Evolutionary conservation across 2,113 vertebrate genomes (phyloP).

Genomic region (Malaclemys terrapin): DNA sequence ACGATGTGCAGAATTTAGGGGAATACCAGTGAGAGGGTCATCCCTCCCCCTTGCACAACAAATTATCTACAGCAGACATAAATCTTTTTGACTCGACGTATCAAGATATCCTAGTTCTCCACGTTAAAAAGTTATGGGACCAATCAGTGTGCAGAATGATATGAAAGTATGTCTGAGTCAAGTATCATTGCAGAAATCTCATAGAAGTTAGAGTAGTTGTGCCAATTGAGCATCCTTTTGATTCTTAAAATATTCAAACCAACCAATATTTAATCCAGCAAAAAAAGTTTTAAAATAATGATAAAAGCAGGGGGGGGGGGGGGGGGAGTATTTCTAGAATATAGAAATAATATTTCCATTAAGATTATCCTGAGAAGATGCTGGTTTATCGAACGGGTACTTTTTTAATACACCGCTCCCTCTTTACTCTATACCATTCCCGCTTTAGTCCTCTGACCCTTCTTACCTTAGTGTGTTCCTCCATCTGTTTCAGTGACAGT

Average conservation of each 20-base stretch:
- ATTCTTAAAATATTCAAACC: background rate
- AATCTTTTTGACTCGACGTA: background rate
- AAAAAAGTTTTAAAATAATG: background rate
- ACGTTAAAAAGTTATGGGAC: background rate
- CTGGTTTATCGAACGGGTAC: background rate
- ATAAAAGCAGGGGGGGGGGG: no score
- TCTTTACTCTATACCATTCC: background rate
- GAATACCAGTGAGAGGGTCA: background rate
- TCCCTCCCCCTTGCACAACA: background rate
- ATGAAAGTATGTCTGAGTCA: background rate
- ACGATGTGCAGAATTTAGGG: background rate
- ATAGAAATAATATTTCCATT: background rate
- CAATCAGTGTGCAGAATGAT: background rate
- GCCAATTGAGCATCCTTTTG: background rate
- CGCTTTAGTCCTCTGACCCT: background rate
- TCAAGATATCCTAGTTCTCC: background rate
- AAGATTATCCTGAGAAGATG: slow-evolving; percentile 1
- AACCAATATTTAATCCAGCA: background rate
- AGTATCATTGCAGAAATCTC: background rate
- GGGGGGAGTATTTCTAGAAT: no score
- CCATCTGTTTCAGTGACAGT: background rate
- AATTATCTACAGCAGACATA: background rate
- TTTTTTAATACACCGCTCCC: background rate
- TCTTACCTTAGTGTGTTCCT: background rate
- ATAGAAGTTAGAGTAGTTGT: background rate